These are phyloP conservation scores for Delphinapterus leucas DNA, from an alignment of 2,113 vertebrate species.

Conservation along the genomic window DNA sequence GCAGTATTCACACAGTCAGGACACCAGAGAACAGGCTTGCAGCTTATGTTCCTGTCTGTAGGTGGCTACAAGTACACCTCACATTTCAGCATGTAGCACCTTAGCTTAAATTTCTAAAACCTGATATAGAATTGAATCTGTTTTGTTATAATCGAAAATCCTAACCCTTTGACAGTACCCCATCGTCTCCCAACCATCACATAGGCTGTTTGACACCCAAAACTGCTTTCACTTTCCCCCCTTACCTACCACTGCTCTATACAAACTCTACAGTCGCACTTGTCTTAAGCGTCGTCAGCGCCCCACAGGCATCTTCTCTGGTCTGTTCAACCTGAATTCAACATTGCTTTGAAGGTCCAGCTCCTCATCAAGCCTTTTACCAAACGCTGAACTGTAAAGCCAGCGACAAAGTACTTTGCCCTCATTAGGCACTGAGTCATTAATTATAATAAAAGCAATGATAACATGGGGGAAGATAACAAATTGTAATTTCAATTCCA, in stretches of 20 bases:
- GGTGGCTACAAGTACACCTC: background rate
- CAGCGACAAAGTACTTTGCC: background rate
- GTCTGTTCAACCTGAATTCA: background rate
- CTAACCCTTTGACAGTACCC: background rate
- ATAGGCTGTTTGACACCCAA: background rate
- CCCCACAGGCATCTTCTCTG: background rate
- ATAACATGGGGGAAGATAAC: background rate
- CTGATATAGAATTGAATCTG: background rate
- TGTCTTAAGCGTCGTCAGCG: background rate
- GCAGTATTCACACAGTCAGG: rapidly evolving
- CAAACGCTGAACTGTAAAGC: background rate
- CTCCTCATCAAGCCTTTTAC: background rate
- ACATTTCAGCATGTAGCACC: too few relatives aligned
- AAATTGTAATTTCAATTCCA: background rate
- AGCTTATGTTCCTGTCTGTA: background rate
- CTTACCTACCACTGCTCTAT: background rate
- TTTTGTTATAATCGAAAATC: background rate
- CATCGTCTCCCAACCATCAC: background rate
- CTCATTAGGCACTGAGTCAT: background rate
- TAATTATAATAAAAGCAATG: background rate
- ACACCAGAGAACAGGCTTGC: background rate
- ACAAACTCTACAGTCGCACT: background rate
- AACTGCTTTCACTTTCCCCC: background rate
- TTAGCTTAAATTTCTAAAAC: background rate
- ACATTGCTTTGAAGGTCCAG: background rate